Evolutionary conservation across 2,797 vertebrate genomes (phyloP).

Genomic region (Aeoliscus strigatus): DNA sequence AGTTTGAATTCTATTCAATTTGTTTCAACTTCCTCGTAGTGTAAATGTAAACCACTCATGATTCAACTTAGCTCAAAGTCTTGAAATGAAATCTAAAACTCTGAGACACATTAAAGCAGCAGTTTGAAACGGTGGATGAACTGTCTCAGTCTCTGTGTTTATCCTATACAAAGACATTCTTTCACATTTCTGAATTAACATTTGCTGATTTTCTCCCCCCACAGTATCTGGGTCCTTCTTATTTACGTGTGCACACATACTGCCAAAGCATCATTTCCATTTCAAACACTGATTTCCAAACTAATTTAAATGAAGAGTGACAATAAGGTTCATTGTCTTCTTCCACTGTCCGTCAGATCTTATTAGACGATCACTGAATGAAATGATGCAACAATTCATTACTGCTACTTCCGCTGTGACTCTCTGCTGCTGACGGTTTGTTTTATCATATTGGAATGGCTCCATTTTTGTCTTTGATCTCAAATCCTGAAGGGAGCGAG

Average conservation of each 20-base stretch:
- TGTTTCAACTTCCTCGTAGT: no score
- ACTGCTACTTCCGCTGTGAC: no score
- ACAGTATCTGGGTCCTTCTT: not conserved
- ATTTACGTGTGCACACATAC: not conserved
- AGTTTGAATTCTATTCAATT: no score
- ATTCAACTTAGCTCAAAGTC: no score
- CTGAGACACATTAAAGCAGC: no score
- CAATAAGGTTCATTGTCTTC: slow-evolving; percentile 8
- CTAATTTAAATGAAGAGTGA: slow-evolving; percentile 6
- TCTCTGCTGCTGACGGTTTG: slow-evolving; percentile 22
- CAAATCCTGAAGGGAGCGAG: slow-evolving; percentile 16
- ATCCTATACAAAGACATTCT: no score
- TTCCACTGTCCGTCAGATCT: slow-evolving; percentile 12
- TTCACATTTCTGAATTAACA: not conserved
- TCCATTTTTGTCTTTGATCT: slow-evolving; percentile 54
- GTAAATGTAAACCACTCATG: no score
- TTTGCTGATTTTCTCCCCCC: not conserved
- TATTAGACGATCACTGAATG: slow-evolving; percentile 16
- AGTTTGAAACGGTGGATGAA: no score
- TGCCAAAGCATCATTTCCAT: slow-evolving; percentile 3
- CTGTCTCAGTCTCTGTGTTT: no score
- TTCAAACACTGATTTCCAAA: slow-evolving; percentile 6
- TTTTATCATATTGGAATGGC: slow-evolving; percentile 20
- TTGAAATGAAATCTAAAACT: no score
- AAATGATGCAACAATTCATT: slow-evolving; percentile 12